These are phyloP conservation scores for Ommatoiulus sabulosus DNA, from an alignment of 2,888 invertebrate genomes.

Conservation along the genomic window DNA sequence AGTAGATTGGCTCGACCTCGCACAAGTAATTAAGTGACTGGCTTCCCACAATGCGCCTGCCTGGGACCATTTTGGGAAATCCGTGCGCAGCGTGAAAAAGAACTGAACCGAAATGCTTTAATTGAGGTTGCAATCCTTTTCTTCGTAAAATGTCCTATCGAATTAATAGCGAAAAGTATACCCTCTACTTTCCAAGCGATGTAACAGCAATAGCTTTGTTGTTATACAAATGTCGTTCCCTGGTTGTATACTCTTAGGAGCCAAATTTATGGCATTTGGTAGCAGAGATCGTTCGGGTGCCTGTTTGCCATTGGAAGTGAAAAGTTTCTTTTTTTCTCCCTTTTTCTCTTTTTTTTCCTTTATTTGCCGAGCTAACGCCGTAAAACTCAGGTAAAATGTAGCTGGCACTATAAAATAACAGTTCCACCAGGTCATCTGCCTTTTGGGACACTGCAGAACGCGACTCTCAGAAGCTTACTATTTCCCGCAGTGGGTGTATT, in stretches of 20 bases:
- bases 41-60: background rate
- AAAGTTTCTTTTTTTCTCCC: background rate
- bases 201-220: background rate
- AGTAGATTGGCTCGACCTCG: conserved; percentile 1
- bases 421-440: background rate
- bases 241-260: background rate
- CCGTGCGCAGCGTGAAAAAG: background rate
- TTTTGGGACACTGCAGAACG: background rate
- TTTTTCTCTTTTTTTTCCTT: background rate
- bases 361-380: background rate
- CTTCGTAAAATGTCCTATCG: background rate
- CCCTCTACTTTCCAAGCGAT: background rate
- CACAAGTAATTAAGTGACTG: conserved; percentile 24
- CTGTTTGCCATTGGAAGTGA: background rate
- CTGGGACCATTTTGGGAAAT: background rate
- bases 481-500: background rate
- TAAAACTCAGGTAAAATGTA: conserved; percentile 7
- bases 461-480: background rate
- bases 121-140: conserved; percentile 33
- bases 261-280: background rate
- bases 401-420: background rate
- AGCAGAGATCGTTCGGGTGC: conserved; percentile 1
- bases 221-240: background rate
- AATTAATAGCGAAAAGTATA: background rate
- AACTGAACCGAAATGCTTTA: conserved; percentile 4